These are phyloP conservation scores for Echinometra lucunter DNA, from an alignment of 53 echinoderm and acorn worm species.

Conservation along the genomic window DNA sequence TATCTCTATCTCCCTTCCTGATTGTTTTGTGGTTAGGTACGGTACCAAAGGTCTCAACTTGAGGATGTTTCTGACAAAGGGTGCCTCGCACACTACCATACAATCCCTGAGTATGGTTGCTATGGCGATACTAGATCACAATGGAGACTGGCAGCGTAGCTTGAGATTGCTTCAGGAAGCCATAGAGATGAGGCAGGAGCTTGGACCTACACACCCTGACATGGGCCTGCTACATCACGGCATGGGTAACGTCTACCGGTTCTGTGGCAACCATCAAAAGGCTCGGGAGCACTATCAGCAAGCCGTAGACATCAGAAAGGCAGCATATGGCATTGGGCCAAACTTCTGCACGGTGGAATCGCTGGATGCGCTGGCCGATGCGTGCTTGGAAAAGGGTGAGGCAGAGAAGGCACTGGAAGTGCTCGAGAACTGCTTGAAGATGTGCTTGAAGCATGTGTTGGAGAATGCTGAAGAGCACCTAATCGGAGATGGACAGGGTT, in stretches of 20 bases:
- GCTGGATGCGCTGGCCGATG: conserved; percentile 49
- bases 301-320: neutral
- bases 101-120: conserved; percentile 64
- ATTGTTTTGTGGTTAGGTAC: conserved; percentile 11
- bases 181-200: conserved; percentile 58
- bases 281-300: conserved; percentile 39
- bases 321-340: conserved; percentile 38
- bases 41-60: conserved; percentile 35
- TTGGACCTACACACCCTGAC: conserved; percentile 56
- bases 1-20: neutral
- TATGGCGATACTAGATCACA: conserved; percentile 50
- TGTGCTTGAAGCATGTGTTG: conserved; percentile 5
- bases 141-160: conserved; percentile 15
- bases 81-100: conserved; percentile 42
- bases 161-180: conserved; percentile 46
- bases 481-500: neutral
- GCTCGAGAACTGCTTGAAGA: conserved; percentile 42
- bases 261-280: neutral
- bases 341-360: conserved; percentile 66
- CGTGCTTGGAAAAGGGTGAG: conserved; percentile 20
- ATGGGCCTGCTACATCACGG: conserved; percentile 57
- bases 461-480: neutral
- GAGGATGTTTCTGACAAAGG: conserved; percentile 31
- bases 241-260: conserved; percentile 56
- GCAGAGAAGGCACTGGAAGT: neutral